Evolutionary conservation across 2,888 invertebrate species (phyloP), one percentile per base, ranked within the genome.

Genomic region (Onthophagus sagittarius): DNA sequence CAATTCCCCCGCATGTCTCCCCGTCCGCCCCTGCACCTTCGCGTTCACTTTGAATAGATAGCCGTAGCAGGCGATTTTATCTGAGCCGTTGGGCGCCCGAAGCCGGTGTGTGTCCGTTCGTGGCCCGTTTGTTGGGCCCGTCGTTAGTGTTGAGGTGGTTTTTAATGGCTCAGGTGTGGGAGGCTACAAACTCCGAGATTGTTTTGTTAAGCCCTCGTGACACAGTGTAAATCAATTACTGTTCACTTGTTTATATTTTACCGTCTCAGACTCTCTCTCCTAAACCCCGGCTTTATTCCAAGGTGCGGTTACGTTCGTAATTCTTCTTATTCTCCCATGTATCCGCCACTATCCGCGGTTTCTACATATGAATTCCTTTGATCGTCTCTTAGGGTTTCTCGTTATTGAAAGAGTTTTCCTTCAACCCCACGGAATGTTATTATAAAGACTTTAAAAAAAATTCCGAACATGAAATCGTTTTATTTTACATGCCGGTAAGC

Each of bases 221-320:
- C 75, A 75, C 73, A 74, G 75, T 77, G 77, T 77, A 76, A 77
- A 77, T 77, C 77, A 77, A 77, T 77, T 77, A 77, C 75, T 70
- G 75, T 75, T 75, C 75, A 75, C 75, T 75, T 75, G 75, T 75
- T 75, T 75, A 75, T 75, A 75, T 75, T 75, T 72, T 73, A 75
- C 70, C 75, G 75, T 75, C 72, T 70, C 32, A n/a, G n/a, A 9
- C 15, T 23, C 64, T 64, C 64, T 64, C 64, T 23, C 64, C 9
- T 15, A n/a, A 67, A n/a, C 9, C 67, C 67, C 64, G 3, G 39
- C 69, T 72, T 72, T 71, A 72, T 70, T 72, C 74, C 69, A 72
- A 74, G 74, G 74, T 71, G 74, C 74, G 74, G 74, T 74, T 63
- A 11, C 39, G 9, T 53, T 53, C 4, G 9, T 53, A 4, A 53